Base-by-base conservation (phyloP, 2,888 invertebrate genomes). In the Drosophila aldrichi region DNA sequence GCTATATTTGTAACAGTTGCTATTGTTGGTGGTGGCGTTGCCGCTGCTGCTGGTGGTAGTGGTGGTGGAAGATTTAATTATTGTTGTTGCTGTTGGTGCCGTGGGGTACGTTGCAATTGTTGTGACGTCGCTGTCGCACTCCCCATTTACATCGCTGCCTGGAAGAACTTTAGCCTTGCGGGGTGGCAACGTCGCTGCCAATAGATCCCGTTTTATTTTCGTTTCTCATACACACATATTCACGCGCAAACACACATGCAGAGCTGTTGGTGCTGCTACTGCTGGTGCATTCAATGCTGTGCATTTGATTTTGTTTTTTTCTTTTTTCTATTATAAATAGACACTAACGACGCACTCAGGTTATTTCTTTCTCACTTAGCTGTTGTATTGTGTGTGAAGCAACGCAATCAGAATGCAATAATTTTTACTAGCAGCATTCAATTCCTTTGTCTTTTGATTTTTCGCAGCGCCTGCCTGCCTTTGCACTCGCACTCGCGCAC, bases 171-270 rank as follows among this genome's bases (percentile, higher is more conserved):
- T 54, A 51, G 66, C 77, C 58, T 74, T 52, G 75, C 59, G 67
- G 79, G 77, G 79, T 79, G 79, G 79, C 52, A 62, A 63, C 54
- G 43, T 56, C 20, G 43, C 59, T 64, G 64, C 63, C 67, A 51
- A 61, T 60, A 74, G 57, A 70, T 74, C 75, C 77, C 79, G 73
- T 72, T 86, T 85, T 88, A 88, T 84, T 88, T 88, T 88, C 66
- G 88, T 85, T 57, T 77, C 72, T 74, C 44, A 64, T 48, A 68
- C 36, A 69, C 61, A 60, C 60, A 55, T 55, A 56, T 16, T 25
- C 57, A 41, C 51, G 57, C 52, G 36, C 67, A 46, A 38, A 12
- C 22, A 55, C 36, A 43, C 59, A 57, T 62, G 46, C 63, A 55
- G 32, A 29, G 52, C 38, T 49, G 36, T n/a, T 41, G 29, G 34